Percentiles rank a stretch among this genome's conserved stretches.
Conservation (phyloP, 2,113 vertebrate genomes). For the Pyrgilauda ruficollis region DNA sequence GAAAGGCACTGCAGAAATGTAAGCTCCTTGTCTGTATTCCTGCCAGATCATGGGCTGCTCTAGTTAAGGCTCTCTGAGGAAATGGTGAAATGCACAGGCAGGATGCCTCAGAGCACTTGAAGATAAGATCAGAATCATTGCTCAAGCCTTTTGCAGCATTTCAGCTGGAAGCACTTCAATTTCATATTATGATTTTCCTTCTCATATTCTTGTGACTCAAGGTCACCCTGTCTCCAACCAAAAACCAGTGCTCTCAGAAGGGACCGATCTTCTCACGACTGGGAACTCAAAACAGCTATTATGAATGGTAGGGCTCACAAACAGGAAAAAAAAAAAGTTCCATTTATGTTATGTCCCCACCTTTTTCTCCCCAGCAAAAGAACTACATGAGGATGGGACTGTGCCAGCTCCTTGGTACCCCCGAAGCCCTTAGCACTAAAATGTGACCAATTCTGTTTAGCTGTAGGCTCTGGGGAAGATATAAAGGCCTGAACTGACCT, state of each 20-base stretch:
- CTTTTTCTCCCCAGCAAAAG: neutral
- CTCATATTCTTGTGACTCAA: neutral
- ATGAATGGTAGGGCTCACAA: neutral
- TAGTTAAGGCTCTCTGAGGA: neutral
- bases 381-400: neutral
- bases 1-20: conserved; percentile 19
- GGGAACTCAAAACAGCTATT: neutral
- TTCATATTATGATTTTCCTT: neutral
- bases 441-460: neutral
- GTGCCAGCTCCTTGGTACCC: neutral
- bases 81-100: neutral
- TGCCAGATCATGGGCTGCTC: neutral
- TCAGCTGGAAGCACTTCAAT: neutral
- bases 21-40: neutral
- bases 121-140: neutral
- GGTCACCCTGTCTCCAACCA: neutral
- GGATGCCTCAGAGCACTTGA: neutral
- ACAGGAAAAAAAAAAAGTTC: neutral
- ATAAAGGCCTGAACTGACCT: neutral
- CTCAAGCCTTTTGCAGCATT: neutral
- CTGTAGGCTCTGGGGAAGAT: neutral
- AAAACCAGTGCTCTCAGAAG: neutral
- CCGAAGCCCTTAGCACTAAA: neutral
- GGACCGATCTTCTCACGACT: neutral
- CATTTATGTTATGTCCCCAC: neutral